Evolutionary conservation across 2,113 vertebrate species (phyloP).

Genomic region (Chloropsis hardwickii): DNA sequence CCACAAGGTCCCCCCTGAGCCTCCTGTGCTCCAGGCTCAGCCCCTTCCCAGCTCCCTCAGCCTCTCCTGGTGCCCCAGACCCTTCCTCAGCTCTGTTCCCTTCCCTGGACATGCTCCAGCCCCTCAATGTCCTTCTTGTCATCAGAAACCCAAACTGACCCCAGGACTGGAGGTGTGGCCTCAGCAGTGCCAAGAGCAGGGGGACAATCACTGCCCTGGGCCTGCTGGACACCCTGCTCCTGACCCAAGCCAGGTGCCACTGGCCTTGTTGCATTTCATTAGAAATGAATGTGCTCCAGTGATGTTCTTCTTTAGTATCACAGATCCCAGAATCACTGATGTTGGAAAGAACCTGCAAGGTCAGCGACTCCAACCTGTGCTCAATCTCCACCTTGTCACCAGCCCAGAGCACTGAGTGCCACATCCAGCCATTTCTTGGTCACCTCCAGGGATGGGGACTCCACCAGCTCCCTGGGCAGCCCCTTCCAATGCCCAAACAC

Average conservation of each 20-base stretch:
- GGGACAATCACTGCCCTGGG: background rate
- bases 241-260: background rate
- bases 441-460: background rate
- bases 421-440: background rate
- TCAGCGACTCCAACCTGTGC: fast-evolving
- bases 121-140: background rate
- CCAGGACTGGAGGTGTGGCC: background rate
- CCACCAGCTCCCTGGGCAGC: background rate
- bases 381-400: background rate
- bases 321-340: too few species aligned
- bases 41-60: background rate
- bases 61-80: fast-evolving
- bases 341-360: background rate
- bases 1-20: background rate
- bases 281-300: background rate
- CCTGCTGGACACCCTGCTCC: background rate
- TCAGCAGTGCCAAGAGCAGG: background rate
- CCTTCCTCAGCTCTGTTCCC: background rate
- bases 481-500: background rate
- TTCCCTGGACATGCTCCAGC: background rate
- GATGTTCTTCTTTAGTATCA: background rate
- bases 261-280: background rate
- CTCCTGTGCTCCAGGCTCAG: background rate
- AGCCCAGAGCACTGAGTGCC: background rate
- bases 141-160: background rate